phyloP scores from a whole-genome alignment of 2,797 vertebrate species.

The Ceyx erithaca region DNA sequence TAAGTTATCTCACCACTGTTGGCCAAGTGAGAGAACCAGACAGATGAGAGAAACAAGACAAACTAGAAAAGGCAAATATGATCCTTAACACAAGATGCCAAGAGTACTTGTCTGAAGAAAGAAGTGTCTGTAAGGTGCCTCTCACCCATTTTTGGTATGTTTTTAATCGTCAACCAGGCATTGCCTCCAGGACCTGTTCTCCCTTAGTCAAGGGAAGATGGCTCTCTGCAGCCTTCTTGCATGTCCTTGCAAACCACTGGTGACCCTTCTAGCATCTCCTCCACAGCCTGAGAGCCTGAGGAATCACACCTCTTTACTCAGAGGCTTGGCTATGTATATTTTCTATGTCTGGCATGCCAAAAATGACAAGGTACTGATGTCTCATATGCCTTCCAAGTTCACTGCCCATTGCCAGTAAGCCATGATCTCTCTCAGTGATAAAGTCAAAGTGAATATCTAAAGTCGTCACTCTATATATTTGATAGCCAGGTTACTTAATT shows the following conservation, averaged over 20 bases:
- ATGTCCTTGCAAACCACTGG: fast-evolving
- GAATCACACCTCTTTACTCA: background rate
- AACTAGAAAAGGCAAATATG: background rate
- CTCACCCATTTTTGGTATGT: background rate
- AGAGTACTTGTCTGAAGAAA: background rate
- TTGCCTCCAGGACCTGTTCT: background rate
- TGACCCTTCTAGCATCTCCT: background rate
- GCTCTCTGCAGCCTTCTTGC: background rate
- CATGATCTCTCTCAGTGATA: background rate
- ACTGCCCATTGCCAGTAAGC: background rate
- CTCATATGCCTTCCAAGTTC: background rate
- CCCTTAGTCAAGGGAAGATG: background rate
- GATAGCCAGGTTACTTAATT: background rate
- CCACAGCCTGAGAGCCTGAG: background rate
- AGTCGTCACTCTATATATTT: background rate
- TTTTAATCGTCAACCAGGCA: background rate
- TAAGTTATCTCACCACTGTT: background rate
- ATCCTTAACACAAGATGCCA: background rate
- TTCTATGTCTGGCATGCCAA: background rate
- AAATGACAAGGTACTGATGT: background rate
- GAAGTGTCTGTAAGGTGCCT: background rate
- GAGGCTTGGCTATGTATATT: background rate
- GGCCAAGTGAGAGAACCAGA: background rate
- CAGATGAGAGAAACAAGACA: background rate
- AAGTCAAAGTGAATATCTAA: background rate